Conservation (phyloP, 2,113 vertebrate genomes). For the Micronycteris hirsuta region DNA sequence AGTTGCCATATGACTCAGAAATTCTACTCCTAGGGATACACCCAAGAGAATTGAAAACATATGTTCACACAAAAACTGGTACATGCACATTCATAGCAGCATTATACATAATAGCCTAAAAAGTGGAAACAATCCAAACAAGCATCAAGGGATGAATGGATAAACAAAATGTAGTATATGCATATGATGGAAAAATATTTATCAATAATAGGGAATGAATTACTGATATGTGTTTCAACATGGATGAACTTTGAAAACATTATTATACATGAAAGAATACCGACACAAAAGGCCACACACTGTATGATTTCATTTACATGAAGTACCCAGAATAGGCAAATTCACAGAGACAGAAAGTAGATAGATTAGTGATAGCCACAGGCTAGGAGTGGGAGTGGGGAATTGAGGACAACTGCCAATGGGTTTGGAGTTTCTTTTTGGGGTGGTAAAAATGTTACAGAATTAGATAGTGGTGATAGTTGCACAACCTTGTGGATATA, state of each 20-base stretch:
- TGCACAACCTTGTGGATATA: neutral
- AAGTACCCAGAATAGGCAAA: neutral
- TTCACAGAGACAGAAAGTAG: neutral
- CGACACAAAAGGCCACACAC: neutral
- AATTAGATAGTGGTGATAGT: neutral
- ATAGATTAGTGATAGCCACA: neutral
- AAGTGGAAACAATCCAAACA: neutral
- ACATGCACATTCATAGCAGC: neutral
- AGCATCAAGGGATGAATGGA: neutral
- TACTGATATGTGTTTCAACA: neutral
- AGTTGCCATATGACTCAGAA: neutral
- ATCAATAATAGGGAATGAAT: conserved; percentile 19
- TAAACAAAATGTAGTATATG: conserved; percentile 15
- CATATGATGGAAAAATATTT: neutral
- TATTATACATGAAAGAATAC: neutral
- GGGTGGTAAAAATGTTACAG: neutral
- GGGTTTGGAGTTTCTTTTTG: neutral
- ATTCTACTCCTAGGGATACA: neutral
- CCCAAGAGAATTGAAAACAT: neutral
- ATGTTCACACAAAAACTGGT: neutral
- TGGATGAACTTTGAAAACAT: neutral
- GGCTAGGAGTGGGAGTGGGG: neutral
- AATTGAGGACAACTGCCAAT: neutral
- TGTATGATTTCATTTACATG: neutral
- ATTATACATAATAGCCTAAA: neutral